A percentile compares a stretch with the other conserved stretches of the same genome.
Conservation (phyloP, 2,797 vertebrate species). For the Sebastes wilsoni region DNA sequence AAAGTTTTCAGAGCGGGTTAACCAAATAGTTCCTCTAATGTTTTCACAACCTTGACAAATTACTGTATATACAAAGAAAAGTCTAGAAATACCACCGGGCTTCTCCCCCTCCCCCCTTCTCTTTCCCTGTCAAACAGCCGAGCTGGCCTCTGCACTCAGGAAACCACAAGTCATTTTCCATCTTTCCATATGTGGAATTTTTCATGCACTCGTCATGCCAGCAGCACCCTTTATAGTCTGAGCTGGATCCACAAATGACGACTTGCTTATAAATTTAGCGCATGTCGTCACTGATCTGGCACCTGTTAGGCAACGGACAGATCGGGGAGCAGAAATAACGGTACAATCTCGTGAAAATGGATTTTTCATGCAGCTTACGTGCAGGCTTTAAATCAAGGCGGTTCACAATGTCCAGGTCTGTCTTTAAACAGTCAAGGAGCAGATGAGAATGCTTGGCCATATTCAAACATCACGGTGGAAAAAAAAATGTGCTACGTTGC, state of each 20-base stretch:
- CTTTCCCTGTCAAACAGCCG: slow-evolving; percentile 65
- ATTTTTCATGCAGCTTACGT: slow-evolving; percentile 35
- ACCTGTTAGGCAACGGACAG: slow-evolving; percentile 34
- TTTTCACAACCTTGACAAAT: slow-evolving; percentile 76
- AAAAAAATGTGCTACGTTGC: slow-evolving; percentile 16
- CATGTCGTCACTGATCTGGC: slow-evolving; percentile 80
- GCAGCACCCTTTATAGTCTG: slow-evolving; percentile 70
- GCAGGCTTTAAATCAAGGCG: slow-evolving; percentile 18
- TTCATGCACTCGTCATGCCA: slow-evolving; percentile 75
- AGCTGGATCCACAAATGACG: slow-evolving; percentile 69
- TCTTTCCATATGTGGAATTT: slow-evolving; percentile 84
- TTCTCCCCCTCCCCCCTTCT: background rate
- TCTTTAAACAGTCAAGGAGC: slow-evolving; percentile 13
- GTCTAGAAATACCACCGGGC: slow-evolving; percentile 65
- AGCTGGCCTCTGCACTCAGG: slow-evolving; percentile 74
- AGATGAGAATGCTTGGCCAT: slow-evolving; percentile 26
- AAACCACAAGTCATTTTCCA: slow-evolving; percentile 84
- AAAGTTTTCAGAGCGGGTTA: slow-evolving; percentile 38
- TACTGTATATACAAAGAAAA: slow-evolving; percentile 67
- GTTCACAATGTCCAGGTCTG: slow-evolving; percentile 22
- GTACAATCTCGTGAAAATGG: slow-evolving; percentile 36
- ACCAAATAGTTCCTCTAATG: slow-evolving; percentile 55
- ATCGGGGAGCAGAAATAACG: slow-evolving; percentile 40
- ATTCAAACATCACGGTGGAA: slow-evolving; percentile 15
- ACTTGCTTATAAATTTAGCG: slow-evolving; percentile 74